A percentile compares a stretch with the other conserved stretches of the same genome.
phyloP scores from a whole-genome alignment of 2,888 invertebrate species.

The Drosophila acutilabella region DNA sequence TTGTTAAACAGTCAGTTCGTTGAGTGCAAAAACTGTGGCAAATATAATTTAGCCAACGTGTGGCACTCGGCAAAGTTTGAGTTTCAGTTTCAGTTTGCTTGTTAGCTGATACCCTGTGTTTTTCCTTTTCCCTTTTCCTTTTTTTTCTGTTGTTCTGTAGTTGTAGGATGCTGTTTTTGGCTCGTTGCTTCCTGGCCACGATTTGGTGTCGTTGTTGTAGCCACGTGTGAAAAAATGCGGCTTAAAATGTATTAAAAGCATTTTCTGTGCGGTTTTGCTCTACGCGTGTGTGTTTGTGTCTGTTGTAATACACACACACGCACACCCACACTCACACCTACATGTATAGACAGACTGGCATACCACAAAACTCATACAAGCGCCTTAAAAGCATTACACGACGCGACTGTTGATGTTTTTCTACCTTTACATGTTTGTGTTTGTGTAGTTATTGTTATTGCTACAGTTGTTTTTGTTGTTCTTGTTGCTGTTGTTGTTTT shows the following conservation, averaged over 20 bases:
- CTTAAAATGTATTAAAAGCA: conserved; percentile 78
- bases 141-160: conserved; percentile 1
- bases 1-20: conserved; percentile 17
- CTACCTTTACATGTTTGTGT: conserved; percentile 57
- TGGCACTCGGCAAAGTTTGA: conserved; percentile 46
- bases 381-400: conserved; percentile 69
- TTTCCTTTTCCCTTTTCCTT: too few relatives aligned
- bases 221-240: conserved; percentile 80
- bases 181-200: conserved; percentile 27
- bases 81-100: conserved; percentile 10
- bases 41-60: conserved; percentile 42
- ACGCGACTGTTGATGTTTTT: conserved; percentile 64
- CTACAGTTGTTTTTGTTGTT: conserved; percentile 26
- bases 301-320: conserved; percentile 23
- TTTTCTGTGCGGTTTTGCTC: conserved; percentile 63
- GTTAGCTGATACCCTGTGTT: conserved; percentile 6
- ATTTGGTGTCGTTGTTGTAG: conserved; percentile 38
- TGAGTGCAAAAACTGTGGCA: conserved; percentile 28
- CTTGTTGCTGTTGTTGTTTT: conserved; percentile 23
- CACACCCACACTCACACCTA: conserved; percentile 14
- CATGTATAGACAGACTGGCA: conserved; percentile 4
- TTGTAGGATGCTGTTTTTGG: conserved; percentile 20
- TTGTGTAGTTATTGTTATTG: conserved; percentile 57
- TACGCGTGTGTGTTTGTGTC: conserved; percentile 5
- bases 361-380: conserved; percentile 54